phyloP scores from a whole-genome alignment of 2,113 vertebrate genomes.

The Connochaetes taurinus region DNA sequence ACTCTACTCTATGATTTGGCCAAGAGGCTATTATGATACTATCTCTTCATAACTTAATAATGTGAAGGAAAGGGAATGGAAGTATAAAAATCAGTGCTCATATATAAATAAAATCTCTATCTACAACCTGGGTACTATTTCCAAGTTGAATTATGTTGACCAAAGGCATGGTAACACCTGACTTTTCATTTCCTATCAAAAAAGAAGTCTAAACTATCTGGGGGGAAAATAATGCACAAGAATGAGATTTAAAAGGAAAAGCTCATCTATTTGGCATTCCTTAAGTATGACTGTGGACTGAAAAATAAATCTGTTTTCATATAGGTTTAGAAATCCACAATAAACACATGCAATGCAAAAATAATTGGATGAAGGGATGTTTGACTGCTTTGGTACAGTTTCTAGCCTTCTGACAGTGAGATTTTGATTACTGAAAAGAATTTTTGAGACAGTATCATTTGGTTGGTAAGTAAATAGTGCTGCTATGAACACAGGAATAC shows the following conservation, averaged over 20 bases:
- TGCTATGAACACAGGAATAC: not conserved
- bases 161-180: slow-evolving; percentile 48
- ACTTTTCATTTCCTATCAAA: slow-evolving; percentile 23
- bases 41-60: slow-evolving; percentile 73
- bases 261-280: not conserved
- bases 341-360: not conserved
- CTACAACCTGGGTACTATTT: slow-evolving; percentile 34
- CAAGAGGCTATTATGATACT: slow-evolving; percentile 64
- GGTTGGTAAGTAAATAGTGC: not conserved
- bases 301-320: slow-evolving; percentile 1
- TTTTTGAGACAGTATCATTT: not conserved
- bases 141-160: slow-evolving; percentile 52
- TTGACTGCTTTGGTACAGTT: not conserved
- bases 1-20: slow-evolving; percentile 63
- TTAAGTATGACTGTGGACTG: not conserved
- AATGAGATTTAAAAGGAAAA: slow-evolving; percentile 61
- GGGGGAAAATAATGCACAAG: slow-evolving; percentile 33
- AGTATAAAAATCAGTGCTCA: slow-evolving; percentile 57
- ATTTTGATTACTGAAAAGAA: slow-evolving; percentile 5
- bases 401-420: not conserved
- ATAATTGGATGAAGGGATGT: not conserved
- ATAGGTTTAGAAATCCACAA: not conserved
- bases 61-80: slow-evolving; percentile 19
- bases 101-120: slow-evolving; percentile 36
- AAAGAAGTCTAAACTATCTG: slow-evolving; percentile 37